phyloP scores from a whole-genome alignment of 2,113 vertebrate genomes.

The Solea senegalensis region DNA sequence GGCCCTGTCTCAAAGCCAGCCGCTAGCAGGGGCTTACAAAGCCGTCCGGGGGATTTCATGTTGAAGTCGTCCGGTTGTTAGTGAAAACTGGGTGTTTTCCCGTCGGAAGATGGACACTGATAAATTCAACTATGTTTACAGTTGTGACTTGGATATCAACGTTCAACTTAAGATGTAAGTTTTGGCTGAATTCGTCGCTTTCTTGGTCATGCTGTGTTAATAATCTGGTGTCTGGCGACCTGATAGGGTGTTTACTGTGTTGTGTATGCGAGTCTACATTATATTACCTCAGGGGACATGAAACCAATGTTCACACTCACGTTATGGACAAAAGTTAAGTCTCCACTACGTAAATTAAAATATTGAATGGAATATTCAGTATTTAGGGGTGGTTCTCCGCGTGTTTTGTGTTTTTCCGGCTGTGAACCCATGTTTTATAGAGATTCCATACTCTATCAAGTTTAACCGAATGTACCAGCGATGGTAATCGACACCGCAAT shows the following conservation, averaged over 20 bases:
- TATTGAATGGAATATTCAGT: too few species aligned
- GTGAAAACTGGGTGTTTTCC: slow-evolving; percentile 33
- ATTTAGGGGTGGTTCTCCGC: too few species aligned
- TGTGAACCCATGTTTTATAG: too few species aligned
- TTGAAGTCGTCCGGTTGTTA: slow-evolving; percentile 25
- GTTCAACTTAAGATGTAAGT: slow-evolving; percentile 98
- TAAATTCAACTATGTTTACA: slow-evolving; percentile 94
- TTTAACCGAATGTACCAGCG: too few species aligned
- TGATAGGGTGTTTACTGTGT: slow-evolving; percentile 23
- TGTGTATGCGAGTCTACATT: neutral
- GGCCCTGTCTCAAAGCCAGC: slow-evolving; percentile 61
- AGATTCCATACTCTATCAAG: too few species aligned
- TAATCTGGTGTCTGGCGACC: slow-evolving; percentile 38
- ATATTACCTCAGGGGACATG: too few species aligned
- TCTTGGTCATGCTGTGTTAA: neutral
- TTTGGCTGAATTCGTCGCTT: neutral
- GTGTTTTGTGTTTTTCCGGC: too few species aligned
- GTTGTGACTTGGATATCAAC: slow-evolving; percentile 96
- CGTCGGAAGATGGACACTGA: slow-evolving; percentile 86
- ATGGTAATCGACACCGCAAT: too few species aligned
- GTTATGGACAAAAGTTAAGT: too few species aligned
- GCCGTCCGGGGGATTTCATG: slow-evolving; percentile 57
- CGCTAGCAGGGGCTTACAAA: slow-evolving; percentile 36
- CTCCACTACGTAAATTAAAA: too few species aligned
- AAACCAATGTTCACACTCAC: too few species aligned